Percentiles rank a stretch among this genome's conserved stretches.
These are phyloP conservation scores for Elephas maximus DNA, from an alignment of 2,113 vertebrate species.

Conservation along the genomic window DNA sequence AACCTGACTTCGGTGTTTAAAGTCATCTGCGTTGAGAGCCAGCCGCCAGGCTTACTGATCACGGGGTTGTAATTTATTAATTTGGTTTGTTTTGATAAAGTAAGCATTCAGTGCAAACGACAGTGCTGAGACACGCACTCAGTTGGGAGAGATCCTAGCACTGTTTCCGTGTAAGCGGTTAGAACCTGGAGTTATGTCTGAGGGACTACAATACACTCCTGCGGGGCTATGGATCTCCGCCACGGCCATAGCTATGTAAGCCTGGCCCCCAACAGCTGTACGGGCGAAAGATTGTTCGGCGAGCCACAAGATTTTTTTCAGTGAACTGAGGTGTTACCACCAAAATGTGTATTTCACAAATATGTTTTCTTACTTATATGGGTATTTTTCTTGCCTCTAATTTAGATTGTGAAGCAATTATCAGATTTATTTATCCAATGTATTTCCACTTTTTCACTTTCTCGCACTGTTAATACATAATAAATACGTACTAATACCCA, in stretches of 20 bases:
- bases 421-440: not conserved
- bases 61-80: not conserved
- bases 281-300: not conserved
- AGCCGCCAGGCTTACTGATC: not conserved
- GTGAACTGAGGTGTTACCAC: not conserved
- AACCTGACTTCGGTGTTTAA: not conserved
- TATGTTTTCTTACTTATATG: conserved; percentile 16
- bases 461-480: conserved; percentile 23
- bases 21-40: not conserved
- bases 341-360: not conserved
- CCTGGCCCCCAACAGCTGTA: not conserved
- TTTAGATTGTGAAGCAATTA: conserved; percentile 40
- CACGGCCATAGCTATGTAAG: not conserved
- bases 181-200: not conserved
- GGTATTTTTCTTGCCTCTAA: conserved; percentile 31
- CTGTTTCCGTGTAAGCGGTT: not conserved
- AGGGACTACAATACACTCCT: conserved; percentile 16
- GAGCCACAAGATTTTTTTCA: not conserved
- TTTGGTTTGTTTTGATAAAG: conserved; percentile 47
- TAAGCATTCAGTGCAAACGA: conserved; percentile 6
- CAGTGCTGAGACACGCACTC: not conserved
- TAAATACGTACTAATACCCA: conserved; percentile 38
- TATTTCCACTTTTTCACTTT: conserved; percentile 38
- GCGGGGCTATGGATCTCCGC: not conserved
- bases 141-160: not conserved